Evolutionary conservation across 2,797 vertebrate species (phyloP).

Genomic region (Sebastes nivosus): DNA sequence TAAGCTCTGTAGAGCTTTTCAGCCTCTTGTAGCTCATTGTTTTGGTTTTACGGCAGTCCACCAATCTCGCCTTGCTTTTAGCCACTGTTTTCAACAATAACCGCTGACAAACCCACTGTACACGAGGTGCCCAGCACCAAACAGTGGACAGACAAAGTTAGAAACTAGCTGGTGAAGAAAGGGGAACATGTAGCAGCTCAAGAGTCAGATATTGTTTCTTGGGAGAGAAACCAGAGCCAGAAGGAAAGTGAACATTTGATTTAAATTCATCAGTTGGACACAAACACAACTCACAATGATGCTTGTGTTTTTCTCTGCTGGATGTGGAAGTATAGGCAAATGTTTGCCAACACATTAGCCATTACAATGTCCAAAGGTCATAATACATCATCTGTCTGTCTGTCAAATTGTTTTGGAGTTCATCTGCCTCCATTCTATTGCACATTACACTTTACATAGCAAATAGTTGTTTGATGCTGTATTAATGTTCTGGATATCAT

Average conservation of each 20-base stretch:
- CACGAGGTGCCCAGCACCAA: background rate
- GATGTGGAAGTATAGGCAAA: background rate
- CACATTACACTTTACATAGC: too few relatives aligned
- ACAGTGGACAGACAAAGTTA: background rate
- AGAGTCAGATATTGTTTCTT: background rate
- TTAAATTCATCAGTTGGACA: background rate
- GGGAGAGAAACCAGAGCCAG: background rate
- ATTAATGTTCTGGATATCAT: too few relatives aligned
- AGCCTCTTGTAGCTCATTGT: background rate
- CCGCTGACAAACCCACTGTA: background rate
- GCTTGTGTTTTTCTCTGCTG: background rate
- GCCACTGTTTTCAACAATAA: background rate
- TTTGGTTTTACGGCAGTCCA: background rate
- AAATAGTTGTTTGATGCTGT: too few relatives aligned
- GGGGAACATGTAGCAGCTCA: background rate
- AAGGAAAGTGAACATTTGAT: background rate
- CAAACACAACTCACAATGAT: background rate
- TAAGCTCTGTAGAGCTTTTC: background rate
- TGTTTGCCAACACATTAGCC: background rate
- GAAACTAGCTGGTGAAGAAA: background rate
- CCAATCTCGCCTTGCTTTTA: background rate
- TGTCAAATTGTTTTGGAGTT: constrained; percentile 1
- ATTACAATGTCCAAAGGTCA: background rate
- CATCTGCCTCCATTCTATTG: too few relatives aligned
- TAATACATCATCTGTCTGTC: constrained; percentile 11